Evolutionary conservation across 2,113 vertebrate species (phyloP).

Genomic region (Ptyas mucosa): DNA sequence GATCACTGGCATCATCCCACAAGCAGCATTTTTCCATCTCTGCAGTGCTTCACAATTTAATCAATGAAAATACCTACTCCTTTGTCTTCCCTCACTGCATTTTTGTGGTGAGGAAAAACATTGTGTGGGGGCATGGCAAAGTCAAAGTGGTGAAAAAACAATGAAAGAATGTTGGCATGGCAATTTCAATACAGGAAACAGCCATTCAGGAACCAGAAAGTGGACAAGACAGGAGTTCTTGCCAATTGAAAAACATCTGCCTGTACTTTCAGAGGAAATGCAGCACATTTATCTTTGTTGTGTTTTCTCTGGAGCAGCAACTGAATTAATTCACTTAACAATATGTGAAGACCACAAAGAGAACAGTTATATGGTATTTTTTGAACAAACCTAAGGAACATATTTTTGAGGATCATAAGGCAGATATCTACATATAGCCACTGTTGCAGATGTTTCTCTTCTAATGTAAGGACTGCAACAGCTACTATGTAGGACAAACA

Average conservation of each 20-base stretch:
- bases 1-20: neutral
- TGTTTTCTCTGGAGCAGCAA: neutral
- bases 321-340: neutral
- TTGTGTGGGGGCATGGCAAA: neutral
- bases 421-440: neutral
- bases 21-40: neutral
- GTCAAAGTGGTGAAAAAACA: neutral
- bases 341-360: neutral
- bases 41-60: neutral
- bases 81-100: neutral
- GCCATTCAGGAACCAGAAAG: neutral
- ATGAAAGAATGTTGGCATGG: neutral
- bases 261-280: neutral
- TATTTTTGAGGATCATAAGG: neutral
- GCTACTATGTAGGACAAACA: no score
- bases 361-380: neutral
- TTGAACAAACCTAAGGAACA: neutral
- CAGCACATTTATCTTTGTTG: neutral
- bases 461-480: neutral
- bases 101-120: neutral
- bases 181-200: neutral
- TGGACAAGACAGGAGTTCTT: neutral
- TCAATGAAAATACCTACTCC: neutral
- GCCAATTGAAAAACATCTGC: neutral
- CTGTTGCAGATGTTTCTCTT: neutral